phyloP scores from a whole-genome alignment of 2,888 invertebrate species.

The Tetragonula carbonaria region DNA sequence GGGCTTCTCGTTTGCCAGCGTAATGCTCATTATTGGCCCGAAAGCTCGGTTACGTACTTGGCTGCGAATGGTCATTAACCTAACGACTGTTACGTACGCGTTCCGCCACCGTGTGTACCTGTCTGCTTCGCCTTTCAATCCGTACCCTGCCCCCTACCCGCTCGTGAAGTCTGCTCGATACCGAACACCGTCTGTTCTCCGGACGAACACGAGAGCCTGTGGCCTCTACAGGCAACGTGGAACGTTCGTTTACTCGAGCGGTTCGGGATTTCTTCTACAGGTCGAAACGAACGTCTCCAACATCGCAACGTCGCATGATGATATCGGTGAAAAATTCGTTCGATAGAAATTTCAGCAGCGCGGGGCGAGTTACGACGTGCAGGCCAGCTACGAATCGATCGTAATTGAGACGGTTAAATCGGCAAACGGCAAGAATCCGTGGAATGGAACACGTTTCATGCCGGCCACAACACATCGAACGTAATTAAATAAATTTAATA shows the following conservation, averaged over 20 bases:
- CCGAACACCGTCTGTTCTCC: constrained; percentile 37
- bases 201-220: constrained; percentile 7
- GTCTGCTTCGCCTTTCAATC: constrained; percentile 67
- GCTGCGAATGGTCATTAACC: constrained; percentile 63
- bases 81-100: constrained; percentile 68
- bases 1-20: constrained; percentile 17
- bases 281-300: background rate
- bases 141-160: constrained; percentile 12
- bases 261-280: constrained; percentile 36
- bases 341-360: background rate
- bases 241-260: constrained; percentile 25
- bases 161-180: constrained; percentile 52
- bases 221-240: constrained; percentile 23
- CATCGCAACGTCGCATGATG: background rate
- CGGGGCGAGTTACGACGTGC: background rate
- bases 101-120: constrained; percentile 45
- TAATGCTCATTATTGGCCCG: constrained; percentile 59
- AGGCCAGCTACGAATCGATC: background rate
- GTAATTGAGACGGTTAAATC: background rate
- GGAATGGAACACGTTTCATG: too few species aligned
- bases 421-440: background rate
- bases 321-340: background rate
- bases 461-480: too few species aligned
- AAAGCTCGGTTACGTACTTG: constrained; percentile 56
- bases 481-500: too few species aligned